Evolutionary conservation across 2,113 vertebrate species (phyloP), one percentile per base, ranked within the genome.

Genomic region (Saimiri boliviensis): DNA sequence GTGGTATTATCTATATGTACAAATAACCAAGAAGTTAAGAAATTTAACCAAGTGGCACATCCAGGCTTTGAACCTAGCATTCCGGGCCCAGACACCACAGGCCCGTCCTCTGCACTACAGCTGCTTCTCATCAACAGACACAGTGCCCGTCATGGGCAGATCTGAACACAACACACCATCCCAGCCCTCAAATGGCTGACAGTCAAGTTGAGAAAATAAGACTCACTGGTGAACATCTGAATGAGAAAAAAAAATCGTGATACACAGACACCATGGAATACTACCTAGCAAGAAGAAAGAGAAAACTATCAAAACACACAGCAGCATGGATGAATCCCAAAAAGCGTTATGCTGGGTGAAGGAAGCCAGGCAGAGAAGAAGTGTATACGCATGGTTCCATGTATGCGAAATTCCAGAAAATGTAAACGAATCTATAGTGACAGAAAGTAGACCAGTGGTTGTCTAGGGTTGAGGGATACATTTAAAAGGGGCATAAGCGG

Each of bases 91-190:
- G 40, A 35, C 11, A 84, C 23, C 42, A 66, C 1, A 0, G 1
- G 7, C 13, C 20, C 42, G 6, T 20, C 35, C 37, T 40, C 58
- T 16, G 35, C 37, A 49, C 40, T 3, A 11, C 21, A 66, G 6
- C 52, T 35, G 47, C 35, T 37, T 37, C n/a, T 68, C 10, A 0
- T 21, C 5, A 1, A 8, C 2, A 45, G n/a, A 25, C 84, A 86
- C 23, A 27, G 54, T 1, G 5, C 35, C 63, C 49, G 3, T 49
- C 40, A 23, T 0, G 0, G 0, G 37, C 54, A 32, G 25, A 47
- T 86, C 20, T 32, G 35, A 27, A 12, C 16, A 40, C 30, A 27
- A 12, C 16, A 40, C 30, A 56, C 8, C 1, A 1, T 54, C 86
- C 20, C 13, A 13, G 82, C 25, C 40, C 30, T 42, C 11, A 0